Percentiles rank a stretch among this genome's conserved stretches.
phyloP scores from a whole-genome alignment of 1,140 invertebrate genomes.

The Megalopta genalis region DNA sequence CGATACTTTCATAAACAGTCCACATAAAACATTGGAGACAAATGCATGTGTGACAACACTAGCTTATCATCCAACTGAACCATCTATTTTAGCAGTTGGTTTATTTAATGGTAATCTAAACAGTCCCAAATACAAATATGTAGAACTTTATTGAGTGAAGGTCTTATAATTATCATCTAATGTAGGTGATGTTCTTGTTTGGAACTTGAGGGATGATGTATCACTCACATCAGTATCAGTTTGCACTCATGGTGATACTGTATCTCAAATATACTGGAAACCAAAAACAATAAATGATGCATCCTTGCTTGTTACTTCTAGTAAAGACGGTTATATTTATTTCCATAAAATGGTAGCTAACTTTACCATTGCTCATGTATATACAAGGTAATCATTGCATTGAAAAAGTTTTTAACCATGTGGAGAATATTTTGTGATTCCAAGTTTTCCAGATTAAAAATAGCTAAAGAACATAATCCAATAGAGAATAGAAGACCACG shows the following conservation, averaged over 20 bases:
- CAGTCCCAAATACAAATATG: slow-evolving; percentile 8
- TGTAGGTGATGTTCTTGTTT: slow-evolving; percentile 76
- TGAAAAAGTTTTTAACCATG: not conserved
- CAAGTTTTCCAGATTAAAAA: slow-evolving; percentile 69
- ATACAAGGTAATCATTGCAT: slow-evolving; percentile 65
- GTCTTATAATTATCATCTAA: slow-evolving; percentile 20
- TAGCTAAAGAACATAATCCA: slow-evolving; percentile 76
- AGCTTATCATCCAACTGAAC: slow-evolving; percentile 76
- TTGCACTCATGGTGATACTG: slow-evolving; percentile 72
- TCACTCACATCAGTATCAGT: slow-evolving; percentile 67
- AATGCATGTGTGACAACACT: slow-evolving; percentile 75
- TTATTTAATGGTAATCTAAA: slow-evolving; percentile 73
- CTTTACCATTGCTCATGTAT: slow-evolving; percentile 66
- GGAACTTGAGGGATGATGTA: slow-evolving; percentile 76
- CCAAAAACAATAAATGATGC: slow-evolving; percentile 69
- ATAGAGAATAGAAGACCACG: slow-evolving; percentile 72
- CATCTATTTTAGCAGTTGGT: slow-evolving; percentile 76
- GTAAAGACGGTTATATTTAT: slow-evolving; percentile 75
- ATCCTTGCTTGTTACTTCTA: slow-evolving; percentile 69
- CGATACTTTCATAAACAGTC: slow-evolving; percentile 64
- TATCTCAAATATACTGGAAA: slow-evolving; percentile 75
- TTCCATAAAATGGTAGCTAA: slow-evolving; percentile 73
- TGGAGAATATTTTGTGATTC: not conserved
- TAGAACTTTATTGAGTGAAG: not conserved
- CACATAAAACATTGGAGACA: slow-evolving; percentile 71